Conservation (phyloP, 1,140 invertebrate genomes). For the Teleopsis dalmanni region DNA sequence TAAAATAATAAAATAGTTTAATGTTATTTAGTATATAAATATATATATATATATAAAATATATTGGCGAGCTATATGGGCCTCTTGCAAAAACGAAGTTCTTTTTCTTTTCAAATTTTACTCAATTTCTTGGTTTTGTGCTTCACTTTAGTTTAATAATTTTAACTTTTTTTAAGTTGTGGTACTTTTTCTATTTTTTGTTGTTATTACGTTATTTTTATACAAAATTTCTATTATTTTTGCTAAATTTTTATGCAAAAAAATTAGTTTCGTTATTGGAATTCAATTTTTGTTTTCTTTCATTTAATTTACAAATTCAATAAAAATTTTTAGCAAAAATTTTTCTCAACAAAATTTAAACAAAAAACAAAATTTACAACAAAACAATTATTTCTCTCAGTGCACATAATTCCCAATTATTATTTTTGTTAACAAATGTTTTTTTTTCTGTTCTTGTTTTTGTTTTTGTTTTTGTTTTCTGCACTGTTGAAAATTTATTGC, state of each 20-base stretch:
- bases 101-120: slow-evolving; percentile 13
- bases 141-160: slow-evolving; percentile 8
- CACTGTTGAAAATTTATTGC: not conserved
- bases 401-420: not conserved
- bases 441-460: slow-evolving; percentile 5
- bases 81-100: slow-evolving; percentile 47
- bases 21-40: slow-evolving; percentile 3
- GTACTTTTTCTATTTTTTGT: slow-evolving; percentile 24
- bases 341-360: too few species aligned
- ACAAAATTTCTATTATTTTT: slow-evolving; percentile 6
- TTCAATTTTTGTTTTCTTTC: too few species aligned
- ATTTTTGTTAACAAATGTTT: slow-evolving; percentile 9
- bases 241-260: slow-evolving; percentile 7
- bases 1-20: not conserved
- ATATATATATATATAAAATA: slow-evolving; percentile 21
- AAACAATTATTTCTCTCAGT: too few species aligned
- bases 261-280: too few species aligned
- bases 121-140: slow-evolving; percentile 6
- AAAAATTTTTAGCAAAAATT: too few species aligned
- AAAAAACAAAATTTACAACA: too few species aligned
- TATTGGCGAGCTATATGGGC: slow-evolving; percentile 47
- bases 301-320: too few species aligned
- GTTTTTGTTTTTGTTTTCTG: not conserved
- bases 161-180: slow-evolving; percentile 10
- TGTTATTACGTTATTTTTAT: slow-evolving; percentile 7